Evolutionary conservation across 1,140 invertebrate genomes (phyloP), one percentile per base, ranked within the genome.

Genomic region (Orchesella cincta): DNA sequence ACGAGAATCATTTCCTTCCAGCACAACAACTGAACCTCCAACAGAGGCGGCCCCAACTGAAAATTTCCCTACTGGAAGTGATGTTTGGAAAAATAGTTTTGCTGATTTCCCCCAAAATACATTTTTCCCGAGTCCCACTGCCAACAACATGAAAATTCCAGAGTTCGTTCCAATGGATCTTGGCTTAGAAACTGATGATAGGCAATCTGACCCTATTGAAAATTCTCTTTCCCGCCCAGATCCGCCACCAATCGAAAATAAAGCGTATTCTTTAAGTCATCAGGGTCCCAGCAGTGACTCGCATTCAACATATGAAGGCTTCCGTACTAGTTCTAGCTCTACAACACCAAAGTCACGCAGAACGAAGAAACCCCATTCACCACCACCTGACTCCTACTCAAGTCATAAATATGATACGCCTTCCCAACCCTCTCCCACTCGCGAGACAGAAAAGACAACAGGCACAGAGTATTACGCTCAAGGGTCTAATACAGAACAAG

Each of bases 91-190:
- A 5, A 67, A 67, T 14, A 29, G 33, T 12, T 67, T 67, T n/a
- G 5, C 26, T 12, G 62, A 67, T 1, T 31, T 31, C n/a, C 26
- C 26, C 26, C 26, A 29, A 8, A 67, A 67, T 23, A 3, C 1
- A 14, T 67, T 67, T 23, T 67, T 67, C 5, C 23, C 8, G 54
- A 23, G 26, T 14, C 3, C n/a, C 12, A 31, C 62, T n/a, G 1
- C 1, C 5, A 31, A 26, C 3, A 67, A 67, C 8, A 31, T 67
- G 29, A 67, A 67, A n/a, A 67, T 67, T 12, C 62, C 62, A 12
- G 62, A 67, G 2, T 67, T 67, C 33, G 62, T 67, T 33, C 62
- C 62, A 8, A 67, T 67, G 14, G n/a, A 67, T n/a, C 2, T 67
- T 29, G 62, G 62, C 28, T 23, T 67, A 12, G 62, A 67, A 31